Evolutionary conservation across 2,797 vertebrate genomes (phyloP), one percentile per base, ranked within the genome.

Genomic region (Euthynnus affinis): DNA sequence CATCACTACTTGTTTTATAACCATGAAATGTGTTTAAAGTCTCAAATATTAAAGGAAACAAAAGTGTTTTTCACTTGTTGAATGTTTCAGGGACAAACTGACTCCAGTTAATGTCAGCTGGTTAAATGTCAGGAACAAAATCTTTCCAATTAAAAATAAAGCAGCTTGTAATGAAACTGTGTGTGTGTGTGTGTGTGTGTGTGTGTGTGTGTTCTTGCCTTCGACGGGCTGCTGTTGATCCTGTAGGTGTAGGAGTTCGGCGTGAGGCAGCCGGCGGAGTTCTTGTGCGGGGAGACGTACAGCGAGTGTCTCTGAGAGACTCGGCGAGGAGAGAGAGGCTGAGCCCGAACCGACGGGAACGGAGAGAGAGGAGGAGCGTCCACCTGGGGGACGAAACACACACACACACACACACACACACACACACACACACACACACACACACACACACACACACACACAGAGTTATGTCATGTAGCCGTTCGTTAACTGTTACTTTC

Each of bases 261-360:
- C 0, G 97, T 96, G 71, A 96, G 88, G 84, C 95, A 94, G 55
- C 94, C 64, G 0, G 82, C 27, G 0, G 90, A 85, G 7, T 96
- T 98, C 93, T 98, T 99, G 90, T 98, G 98, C 0, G 98, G 98
- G 0, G 98, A 99, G 8, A 99, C 92, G 2, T 98, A 99, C 32
- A 99, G 87, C 0, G 96, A 96, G 67, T 99, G 98, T 84, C 97
- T 95, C 68, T 99, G 98, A 2, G 97, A 99, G 79, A 99, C 89
- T 0, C 98, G 96, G 0, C 98, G 97, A 0, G 98, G 98, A 8
- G 98, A 99, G 2, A 96, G 93, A 0, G 97, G 94, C 89, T 96
- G 97, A 15, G 96, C 95, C 66, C 95, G 95, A 51, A 99, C 92
- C 2, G 93, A 95, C 3, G 98, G 98, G 92, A 99, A 99, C 0